Percentiles rank a stretch among this genome's conserved stretches.
phyloP scores from a whole-genome alignment of 2,113 vertebrate genomes.

The Probosciger aterrimus region DNA sequence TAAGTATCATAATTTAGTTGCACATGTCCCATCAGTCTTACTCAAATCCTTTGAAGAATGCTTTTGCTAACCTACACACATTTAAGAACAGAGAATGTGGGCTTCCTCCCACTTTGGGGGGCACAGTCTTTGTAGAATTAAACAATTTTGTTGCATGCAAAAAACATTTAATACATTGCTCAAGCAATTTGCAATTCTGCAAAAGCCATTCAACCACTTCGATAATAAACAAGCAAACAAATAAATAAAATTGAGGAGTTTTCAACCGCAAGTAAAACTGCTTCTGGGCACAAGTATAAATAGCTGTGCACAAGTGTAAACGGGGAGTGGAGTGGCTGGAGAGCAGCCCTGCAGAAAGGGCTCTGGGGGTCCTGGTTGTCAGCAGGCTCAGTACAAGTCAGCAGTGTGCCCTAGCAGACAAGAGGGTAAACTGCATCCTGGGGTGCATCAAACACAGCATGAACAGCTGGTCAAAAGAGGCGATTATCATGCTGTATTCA shows the following conservation, averaged over 20 bases:
- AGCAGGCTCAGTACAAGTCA: not conserved
- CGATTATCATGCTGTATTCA: not conserved
- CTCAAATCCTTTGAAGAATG: conserved; percentile 25
- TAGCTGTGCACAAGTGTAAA: not conserved
- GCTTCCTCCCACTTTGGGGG: not conserved
- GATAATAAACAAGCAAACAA: not conserved
- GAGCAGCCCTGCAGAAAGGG: not conserved
- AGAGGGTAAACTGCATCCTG: not conserved
- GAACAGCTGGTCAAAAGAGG: not conserved
- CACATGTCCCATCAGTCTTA: not conserved
- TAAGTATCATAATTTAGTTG: not conserved
- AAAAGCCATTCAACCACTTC: not conserved
- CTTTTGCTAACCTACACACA: not conserved
- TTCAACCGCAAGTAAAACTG: not conserved
- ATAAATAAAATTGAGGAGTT: not conserved
- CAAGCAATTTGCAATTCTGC: not conserved
- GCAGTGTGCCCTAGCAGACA: not conserved
- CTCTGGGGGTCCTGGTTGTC: no score
- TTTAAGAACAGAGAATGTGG: conserved; percentile 10
- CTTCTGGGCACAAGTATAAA: not conserved
- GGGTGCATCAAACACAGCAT: not conserved
- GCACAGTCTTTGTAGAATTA: not conserved
- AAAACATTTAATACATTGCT: not conserved
- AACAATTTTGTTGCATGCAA: not conserved
- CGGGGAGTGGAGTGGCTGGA: not conserved